Evolutionary conservation across 2,888 invertebrate genomes (phyloP).

Genomic region (Epinotia bilunana): DNA sequence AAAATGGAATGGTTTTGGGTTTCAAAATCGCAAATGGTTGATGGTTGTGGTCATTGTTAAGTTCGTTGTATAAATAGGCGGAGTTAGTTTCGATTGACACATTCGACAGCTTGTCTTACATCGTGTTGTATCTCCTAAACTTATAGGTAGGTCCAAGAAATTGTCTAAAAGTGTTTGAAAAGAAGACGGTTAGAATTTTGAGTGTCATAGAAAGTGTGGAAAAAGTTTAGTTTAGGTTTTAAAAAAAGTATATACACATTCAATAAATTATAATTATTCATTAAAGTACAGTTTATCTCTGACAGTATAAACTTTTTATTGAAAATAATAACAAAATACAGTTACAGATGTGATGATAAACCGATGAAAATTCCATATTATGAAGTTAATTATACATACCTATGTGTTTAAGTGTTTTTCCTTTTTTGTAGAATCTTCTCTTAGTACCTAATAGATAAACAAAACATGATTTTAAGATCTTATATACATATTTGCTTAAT

Average conservation of each 20-base stretch:
- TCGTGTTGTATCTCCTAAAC: constrained; percentile 50
- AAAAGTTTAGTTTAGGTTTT: background rate
- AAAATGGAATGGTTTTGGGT: constrained; percentile 28
- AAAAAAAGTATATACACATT: too few relatives aligned
- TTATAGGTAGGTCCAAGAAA: constrained; percentile 49
- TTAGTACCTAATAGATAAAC: too few relatives aligned
- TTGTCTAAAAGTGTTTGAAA: background rate
- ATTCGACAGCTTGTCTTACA: constrained; percentile 60
- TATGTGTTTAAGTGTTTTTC: background rate
- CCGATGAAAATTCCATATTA: too few relatives aligned
- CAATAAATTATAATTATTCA: too few relatives aligned
- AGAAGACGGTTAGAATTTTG: background rate
- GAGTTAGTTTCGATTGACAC: constrained; percentile 55
- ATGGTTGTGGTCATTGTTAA: constrained; percentile 55
- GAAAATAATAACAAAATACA: too few relatives aligned
- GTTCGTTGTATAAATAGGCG: constrained; percentile 70
- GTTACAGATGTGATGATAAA: too few relatives aligned
- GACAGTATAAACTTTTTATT: too few relatives aligned
- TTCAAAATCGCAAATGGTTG: constrained; percentile 33
- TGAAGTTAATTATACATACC: background rate
- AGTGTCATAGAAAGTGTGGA: background rate
- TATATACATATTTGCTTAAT: too few relatives aligned
- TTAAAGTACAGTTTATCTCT: too few relatives aligned
- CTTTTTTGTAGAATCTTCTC: too few relatives aligned
- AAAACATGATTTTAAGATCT: too few relatives aligned